phyloP scores from a whole-genome alignment of 92 coral and sea anemone genomes.

The Diadumene lineata region DNA sequence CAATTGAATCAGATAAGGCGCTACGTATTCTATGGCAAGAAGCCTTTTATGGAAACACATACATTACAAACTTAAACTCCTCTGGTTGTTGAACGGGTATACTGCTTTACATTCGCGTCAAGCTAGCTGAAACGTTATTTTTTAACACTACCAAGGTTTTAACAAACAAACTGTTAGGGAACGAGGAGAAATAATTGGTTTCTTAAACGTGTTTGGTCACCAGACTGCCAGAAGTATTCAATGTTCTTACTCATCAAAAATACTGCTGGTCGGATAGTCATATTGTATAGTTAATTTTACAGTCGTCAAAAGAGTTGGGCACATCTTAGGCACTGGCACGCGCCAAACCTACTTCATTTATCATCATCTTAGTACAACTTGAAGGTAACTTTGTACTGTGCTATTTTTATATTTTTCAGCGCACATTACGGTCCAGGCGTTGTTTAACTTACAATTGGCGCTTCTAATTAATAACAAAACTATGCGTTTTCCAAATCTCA shows the following conservation, averaged over 20 bases:
- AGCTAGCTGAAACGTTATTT: not conserved
- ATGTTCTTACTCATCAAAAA: slow-evolving; percentile 1
- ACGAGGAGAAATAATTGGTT: not conserved
- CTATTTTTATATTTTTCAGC: not conserved
- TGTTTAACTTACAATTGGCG: no score
- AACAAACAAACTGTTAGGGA: not conserved
- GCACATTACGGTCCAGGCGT: no score
- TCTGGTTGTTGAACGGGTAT: not conserved
- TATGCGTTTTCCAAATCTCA: not conserved
- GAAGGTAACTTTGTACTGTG: not conserved
- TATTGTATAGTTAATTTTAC: not conserved
- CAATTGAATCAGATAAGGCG: slow-evolving; percentile 12
- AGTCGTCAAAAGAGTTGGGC: slow-evolving; percentile 20
- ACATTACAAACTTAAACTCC: not conserved
- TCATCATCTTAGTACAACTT: not conserved
- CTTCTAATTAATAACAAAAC: no score
- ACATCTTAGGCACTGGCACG: slow-evolving; percentile 15
- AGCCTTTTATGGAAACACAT: slow-evolving; percentile 22
- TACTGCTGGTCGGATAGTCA: slow-evolving; percentile 11
- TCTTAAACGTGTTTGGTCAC: not conserved
- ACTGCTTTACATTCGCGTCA: not conserved
- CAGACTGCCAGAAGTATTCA: slow-evolving; percentile 26
- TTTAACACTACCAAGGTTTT: not conserved
- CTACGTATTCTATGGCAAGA: not conserved
- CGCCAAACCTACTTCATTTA: slow-evolving; percentile 1